phyloP scores from a whole-genome alignment of 2,113 vertebrate species.

The Campylomormyrus numenius region DNA sequence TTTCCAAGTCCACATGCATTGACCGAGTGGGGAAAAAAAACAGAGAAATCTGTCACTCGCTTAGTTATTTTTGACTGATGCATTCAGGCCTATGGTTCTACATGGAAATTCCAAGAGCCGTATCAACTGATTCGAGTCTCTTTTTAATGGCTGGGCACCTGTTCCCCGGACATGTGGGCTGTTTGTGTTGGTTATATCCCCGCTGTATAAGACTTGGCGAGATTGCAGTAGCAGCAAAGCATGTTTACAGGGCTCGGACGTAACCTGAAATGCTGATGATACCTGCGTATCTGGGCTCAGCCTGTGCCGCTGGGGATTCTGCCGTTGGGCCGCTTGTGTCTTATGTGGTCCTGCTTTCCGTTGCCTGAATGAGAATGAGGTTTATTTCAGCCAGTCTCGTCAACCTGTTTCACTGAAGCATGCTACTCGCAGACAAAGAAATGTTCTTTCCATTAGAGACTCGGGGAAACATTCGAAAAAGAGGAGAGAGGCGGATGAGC shows the following conservation, averaged over 20 bases:
- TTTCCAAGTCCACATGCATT: constrained; percentile 1
- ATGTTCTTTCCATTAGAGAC: background rate
- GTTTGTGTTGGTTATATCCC: constrained; percentile 18
- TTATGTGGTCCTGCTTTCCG: constrained; percentile 11
- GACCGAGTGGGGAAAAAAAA: constrained; percentile 4
- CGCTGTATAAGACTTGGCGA: constrained; percentile 15
- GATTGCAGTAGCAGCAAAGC: constrained; percentile 26
- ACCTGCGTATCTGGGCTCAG: constrained; percentile 31
- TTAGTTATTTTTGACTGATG: constrained; percentile 32
- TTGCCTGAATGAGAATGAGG: constrained; percentile 28
- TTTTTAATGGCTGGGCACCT: background rate
- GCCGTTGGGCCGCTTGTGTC: constrained; percentile 25
- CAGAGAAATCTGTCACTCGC: constrained; percentile 23
- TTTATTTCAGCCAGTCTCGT: constrained; percentile 16
- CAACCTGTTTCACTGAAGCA: background rate
- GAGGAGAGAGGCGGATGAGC: background rate
- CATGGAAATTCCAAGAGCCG: constrained; percentile 27
- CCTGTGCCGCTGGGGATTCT: constrained; percentile 17
- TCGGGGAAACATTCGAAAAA: background rate
- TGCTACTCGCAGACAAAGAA: background rate
- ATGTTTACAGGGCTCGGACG: constrained; percentile 30
- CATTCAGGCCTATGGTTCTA: constrained; percentile 20
- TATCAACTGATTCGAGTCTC: constrained; percentile 24
- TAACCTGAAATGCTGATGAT: constrained; percentile 25
- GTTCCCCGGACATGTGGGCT: background rate